These are phyloP conservation scores for honey bee (Apis mellifera) DNA, from an alignment of 1,140 invertebrate species.

Conservation along the genomic window DNA sequence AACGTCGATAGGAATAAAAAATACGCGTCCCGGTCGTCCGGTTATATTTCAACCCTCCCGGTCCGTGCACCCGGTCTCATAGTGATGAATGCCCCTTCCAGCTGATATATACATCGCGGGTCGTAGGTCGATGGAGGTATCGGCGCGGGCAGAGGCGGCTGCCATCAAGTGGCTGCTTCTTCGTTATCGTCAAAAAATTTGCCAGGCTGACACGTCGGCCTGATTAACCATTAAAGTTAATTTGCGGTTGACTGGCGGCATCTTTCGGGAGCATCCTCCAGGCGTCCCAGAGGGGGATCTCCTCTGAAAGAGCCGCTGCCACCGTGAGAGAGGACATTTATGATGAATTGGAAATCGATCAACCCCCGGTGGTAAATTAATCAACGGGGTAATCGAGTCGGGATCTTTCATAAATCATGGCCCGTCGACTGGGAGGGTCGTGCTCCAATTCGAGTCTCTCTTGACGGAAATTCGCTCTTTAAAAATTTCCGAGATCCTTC, in stretches of 20 bases:
- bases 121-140: constrained; percentile 38
- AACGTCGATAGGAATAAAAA: constrained; percentile 67
- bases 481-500: neutral
- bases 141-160: constrained; percentile 19
- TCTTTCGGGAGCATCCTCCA: constrained; percentile 46
- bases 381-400: constrained; percentile 53
- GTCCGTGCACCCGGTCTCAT: constrained; percentile 32
- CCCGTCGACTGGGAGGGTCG: constrained; percentile 6
- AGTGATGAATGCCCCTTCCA: constrained; percentile 62
- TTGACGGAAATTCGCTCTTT: constrained; percentile 8
- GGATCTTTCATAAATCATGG: constrained; percentile 65
- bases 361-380: constrained; percentile 55
- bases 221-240: constrained; percentile 70
- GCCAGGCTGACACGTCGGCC: constrained; percentile 50
- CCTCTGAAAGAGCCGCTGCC: constrained; percentile 12
- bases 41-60: constrained; percentile 61
- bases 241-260: constrained; percentile 40
- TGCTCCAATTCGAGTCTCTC: constrained; percentile 34
- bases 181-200: constrained; percentile 67
- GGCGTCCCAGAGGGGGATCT: constrained; percentile 17
- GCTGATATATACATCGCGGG: constrained; percentile 41
- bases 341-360: constrained; percentile 67
- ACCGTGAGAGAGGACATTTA: constrained; percentile 33
- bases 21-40: constrained; percentile 42
- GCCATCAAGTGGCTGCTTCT: constrained; percentile 15